Base-by-base conservation (phyloP, 2,888 invertebrate genomes). In the Saturnia pavonia region DNA sequence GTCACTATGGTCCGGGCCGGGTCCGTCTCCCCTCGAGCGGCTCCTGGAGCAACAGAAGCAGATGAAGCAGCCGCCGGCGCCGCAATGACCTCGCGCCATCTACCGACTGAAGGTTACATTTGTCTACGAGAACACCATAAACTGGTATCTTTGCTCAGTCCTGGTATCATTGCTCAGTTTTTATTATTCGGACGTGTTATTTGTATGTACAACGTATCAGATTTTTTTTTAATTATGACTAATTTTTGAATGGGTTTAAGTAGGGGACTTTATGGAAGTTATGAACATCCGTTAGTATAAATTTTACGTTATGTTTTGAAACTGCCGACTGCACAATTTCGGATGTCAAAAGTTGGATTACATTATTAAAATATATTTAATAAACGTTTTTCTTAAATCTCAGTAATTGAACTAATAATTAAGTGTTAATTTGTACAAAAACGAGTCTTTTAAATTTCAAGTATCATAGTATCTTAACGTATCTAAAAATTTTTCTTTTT, bases 11-110 rank as follows among this genome's bases (percentile, higher is more conserved):
- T 96, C 96, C 16, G 96, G 96, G 0, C 96, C 96, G 8, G 96
- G 96, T 4, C 96, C 97, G 1, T 97, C 97, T 51, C 97, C 97
- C 0, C 92, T 97, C 72, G 97, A 97, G 86, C 95, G 97, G 60
- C 94, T 97, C 27, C 88, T 97, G 74, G 97, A 97, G 85, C 97
- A 97, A 80, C 97, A 97, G 90, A 96, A 96, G 82, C 96, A 96
- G 80, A 91, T 95, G 86, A 90, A 90, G 78, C 87, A 85, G 60
- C 88, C 88, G 6, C 83, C 87, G 6, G 74, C 85, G 69, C 85
- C 88, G 69, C 89, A 93, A 72, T 90, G 89, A 90, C 82, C 45
- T 69, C 27, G 43, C 51, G 25, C 51, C 70, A 16, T 42, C 2
- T 48, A 54, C 66, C 66, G 42, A n/a, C 22, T 66, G n/a, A 65